phyloP scores from a whole-genome alignment of 2,888 invertebrate species.

The Drosophila buzzatii region DNA sequence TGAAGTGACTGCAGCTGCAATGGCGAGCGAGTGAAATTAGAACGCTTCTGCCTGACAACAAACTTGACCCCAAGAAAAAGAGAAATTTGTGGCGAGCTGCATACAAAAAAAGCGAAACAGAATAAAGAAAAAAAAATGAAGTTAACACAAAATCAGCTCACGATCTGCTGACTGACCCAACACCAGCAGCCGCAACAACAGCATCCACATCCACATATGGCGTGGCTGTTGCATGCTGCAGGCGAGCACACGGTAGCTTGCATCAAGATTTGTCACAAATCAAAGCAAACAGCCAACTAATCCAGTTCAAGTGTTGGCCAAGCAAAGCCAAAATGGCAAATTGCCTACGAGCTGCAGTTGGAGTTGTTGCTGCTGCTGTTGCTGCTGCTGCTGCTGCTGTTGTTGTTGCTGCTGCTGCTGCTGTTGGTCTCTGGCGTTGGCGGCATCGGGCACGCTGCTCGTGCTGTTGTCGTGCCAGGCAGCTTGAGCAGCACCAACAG shows the following conservation, averaged over 20 bases:
- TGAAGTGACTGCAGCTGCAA: slow-evolving; percentile 55
- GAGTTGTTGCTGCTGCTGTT: slow-evolving; percentile 16
- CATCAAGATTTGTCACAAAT: slow-evolving; percentile 81
- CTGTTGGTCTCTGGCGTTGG: slow-evolving; percentile 58
- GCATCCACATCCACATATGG: slow-evolving; percentile 52
- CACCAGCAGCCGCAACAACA: slow-evolving; percentile 36
- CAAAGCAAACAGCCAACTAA: slow-evolving; percentile 75
- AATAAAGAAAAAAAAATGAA: slow-evolving; percentile 40
- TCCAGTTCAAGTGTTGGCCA: slow-evolving; percentile 76
- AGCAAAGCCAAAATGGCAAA: slow-evolving; percentile 63
- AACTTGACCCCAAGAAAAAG: slow-evolving; percentile 82
- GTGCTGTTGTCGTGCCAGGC: slow-evolving; percentile 68
- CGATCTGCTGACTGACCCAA: slow-evolving; percentile 68
- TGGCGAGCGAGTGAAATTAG: slow-evolving; percentile 62
- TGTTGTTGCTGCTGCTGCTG: slow-evolving; percentile 19
- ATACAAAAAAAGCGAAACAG: slow-evolving; percentile 35
- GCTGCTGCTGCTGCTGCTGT: slow-evolving; percentile 20
- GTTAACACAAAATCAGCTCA: slow-evolving; percentile 74
- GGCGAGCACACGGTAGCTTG: slow-evolving; percentile 65
- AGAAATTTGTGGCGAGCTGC: slow-evolving; percentile 71
- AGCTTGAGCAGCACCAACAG: slow-evolving; percentile 41
- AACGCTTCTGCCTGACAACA: slow-evolving; percentile 72
- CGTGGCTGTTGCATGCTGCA: slow-evolving; percentile 63
- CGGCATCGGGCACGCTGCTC: slow-evolving; percentile 63
- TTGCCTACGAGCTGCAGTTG: slow-evolving; percentile 54